Percentiles rank a stretch among this genome's conserved stretches.
Conservation (phyloP, 1,140 invertebrate genomes). For the Himalopsyche phryganea region DNA sequence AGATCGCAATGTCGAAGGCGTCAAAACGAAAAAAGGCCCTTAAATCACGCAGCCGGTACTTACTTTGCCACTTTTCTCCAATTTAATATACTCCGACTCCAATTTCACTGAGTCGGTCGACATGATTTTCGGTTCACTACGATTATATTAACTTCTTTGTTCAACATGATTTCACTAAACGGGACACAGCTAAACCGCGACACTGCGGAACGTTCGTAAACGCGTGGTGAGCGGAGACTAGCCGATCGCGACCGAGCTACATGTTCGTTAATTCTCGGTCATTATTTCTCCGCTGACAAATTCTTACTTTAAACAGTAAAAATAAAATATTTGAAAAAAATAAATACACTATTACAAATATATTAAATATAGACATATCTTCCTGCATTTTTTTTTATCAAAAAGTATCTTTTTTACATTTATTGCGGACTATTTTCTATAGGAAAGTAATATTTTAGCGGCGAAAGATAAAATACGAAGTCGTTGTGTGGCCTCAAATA, state of each 20-base stretch:
- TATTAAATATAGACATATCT: constrained; percentile 2
- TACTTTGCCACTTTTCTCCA: constrained; percentile 50
- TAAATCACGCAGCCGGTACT: constrained; percentile 26
- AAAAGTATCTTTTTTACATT: background rate
- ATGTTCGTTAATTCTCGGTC: constrained; percentile 13
- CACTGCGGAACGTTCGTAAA: constrained; percentile 12
- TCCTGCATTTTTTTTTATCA: background rate
- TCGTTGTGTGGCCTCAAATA: constrained; percentile 17
- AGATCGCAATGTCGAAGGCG: background rate
- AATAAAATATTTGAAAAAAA: background rate
- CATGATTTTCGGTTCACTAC: constrained; percentile 44
- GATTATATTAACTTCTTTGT: constrained; percentile 18
- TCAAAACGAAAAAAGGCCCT: constrained; percentile 7
- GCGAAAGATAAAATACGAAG: constrained; percentile 17
- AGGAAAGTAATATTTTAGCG: constrained; percentile 19
- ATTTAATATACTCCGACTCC: constrained; percentile 49
- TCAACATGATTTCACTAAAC: constrained; percentile 21
- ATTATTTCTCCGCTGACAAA: constrained; percentile 19
- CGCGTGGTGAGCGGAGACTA: constrained; percentile 16
- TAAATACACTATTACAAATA: background rate
- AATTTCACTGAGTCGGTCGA: constrained; percentile 50
- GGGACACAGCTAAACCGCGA: constrained; percentile 3
- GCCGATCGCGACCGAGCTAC: constrained; percentile 5
- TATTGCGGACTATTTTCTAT: constrained; percentile 10
- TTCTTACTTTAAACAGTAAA: background rate